phyloP scores from a whole-genome alignment of 2,888 invertebrate species.

The Meganola albula region DNA sequence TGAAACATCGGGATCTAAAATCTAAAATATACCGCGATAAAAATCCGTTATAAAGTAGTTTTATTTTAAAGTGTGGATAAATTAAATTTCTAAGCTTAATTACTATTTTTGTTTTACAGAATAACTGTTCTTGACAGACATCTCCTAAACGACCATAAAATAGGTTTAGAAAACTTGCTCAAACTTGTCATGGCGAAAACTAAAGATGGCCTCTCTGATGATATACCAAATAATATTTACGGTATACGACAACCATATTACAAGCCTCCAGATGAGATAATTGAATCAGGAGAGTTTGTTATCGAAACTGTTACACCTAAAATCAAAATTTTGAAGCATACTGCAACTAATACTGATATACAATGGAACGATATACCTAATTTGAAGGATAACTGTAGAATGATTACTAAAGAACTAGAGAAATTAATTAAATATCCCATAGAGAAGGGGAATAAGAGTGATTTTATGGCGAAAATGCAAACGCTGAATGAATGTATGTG shows the following conservation, averaged over 20 bases:
- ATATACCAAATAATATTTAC: constrained; percentile 18
- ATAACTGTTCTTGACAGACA: constrained; percentile 66
- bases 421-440: constrained; percentile 38
- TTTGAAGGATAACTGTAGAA: constrained; percentile 40
- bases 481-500: constrained; percentile 61
- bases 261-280: constrained; percentile 38
- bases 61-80: too few species aligned
- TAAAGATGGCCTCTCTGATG: constrained; percentile 50
- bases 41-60: too few species aligned
- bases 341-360: constrained; percentile 51
- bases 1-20: too few species aligned
- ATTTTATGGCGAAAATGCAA: constrained; percentile 54
- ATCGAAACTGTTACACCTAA: constrained; percentile 57
- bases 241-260: constrained; percentile 54
- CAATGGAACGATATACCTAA: constrained; percentile 44
- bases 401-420: constrained; percentile 44
- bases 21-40: too few species aligned
- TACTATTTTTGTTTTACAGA: constrained; percentile 33
- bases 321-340: constrained; percentile 56
- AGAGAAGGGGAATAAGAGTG: constrained; percentile 36
- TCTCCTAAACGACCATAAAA: constrained; percentile 60
- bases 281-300: constrained; percentile 57
- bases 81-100: not conserved
- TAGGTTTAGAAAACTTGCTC: constrained; percentile 55
- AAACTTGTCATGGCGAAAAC: constrained; percentile 66